Evolutionary conservation across 2,888 invertebrate genomes (phyloP), one percentile per base, ranked within the genome.

Genomic region (Sphinx pinastri): DNA sequence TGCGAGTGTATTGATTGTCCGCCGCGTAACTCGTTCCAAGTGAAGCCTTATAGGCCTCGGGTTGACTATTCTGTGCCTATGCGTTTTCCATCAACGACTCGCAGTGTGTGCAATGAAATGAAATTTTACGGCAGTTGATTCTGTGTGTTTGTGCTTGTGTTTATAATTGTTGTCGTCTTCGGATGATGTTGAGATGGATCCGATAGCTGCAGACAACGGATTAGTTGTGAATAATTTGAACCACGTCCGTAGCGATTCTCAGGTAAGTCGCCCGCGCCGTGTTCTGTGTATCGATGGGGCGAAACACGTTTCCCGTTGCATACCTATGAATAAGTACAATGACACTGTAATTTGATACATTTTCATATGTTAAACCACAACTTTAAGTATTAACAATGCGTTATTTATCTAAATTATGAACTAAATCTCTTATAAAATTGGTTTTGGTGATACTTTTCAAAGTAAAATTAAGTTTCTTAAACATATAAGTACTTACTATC

Each of bases 221-320:
- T 86, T 92, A 82, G 88, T 92, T 85, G 92, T 91, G 86, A 94
- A 94, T 84, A 94, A 94, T 90, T 86, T 93, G 87, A 92, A 92
- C 86, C 94, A 94, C 81, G 91, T 88, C 88, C 92, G 93, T 84
- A 93, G 84, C 83, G 94, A 94, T 73, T 92, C 93, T 83, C 94
- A 94, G 94, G 94, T 94, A 90, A 92, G 93, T 84, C 81, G 80
- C 74, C 78, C 78, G 80, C 79, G 78, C 77, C 78, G 76, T 74
- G 47, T 72, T 75, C 84, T 85, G 84, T 84, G 84, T 88, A 90
- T 88, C 87, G 86, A 86, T 87, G 88, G 82, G 82, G 86, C 87
- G 81, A 88, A 92, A 91, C 93, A 90, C 89, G 92, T 93, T 93
- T 91, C 86, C 83, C 79, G 87, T 85, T 89, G 89, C 90, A 90